Evolutionary conservation across 2,888 invertebrate species (phyloP).

Genomic region (Gryllus longicercus): DNA sequence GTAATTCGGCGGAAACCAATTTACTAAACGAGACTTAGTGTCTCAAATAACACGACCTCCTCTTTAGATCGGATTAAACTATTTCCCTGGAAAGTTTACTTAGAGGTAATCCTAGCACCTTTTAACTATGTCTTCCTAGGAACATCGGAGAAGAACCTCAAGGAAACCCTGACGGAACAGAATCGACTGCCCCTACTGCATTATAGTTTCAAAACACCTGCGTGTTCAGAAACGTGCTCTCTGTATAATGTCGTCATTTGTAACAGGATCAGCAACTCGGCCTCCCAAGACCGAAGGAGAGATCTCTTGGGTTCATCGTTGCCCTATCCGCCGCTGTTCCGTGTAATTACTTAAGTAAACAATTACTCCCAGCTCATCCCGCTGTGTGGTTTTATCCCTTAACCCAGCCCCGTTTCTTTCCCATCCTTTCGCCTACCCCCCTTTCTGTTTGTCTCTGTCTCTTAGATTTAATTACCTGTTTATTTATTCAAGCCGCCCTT

Average conservation of each 20-base stretch:
- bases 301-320: not conserved
- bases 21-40: too few relatives aligned
- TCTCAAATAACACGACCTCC: too few relatives aligned
- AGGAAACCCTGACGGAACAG: too few relatives aligned
- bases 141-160: too few relatives aligned
- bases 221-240: not conserved
- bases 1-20: too few relatives aligned
- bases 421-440: not conserved
- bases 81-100: too few relatives aligned
- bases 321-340: not conserved
- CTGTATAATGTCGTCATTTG: not conserved
- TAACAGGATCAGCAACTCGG: not conserved
- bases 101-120: too few relatives aligned
- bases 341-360: conserved; percentile 10
- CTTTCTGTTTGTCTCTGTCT: not conserved
- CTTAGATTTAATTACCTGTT: not conserved
- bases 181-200: not conserved
- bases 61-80: too few relatives aligned
- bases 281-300: not conserved
- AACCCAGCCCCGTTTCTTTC: too few relatives aligned
- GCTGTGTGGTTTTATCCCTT: too few relatives aligned
- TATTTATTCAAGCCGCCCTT: not conserved
- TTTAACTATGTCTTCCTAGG: too few relatives aligned
- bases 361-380: too few relatives aligned
- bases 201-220: not conserved